Percentiles rank a stretch among this genome's conserved stretches.
Evolutionary conservation across 2,888 invertebrate species (phyloP).

Genomic region (Mechanitis mazaeus): DNA sequence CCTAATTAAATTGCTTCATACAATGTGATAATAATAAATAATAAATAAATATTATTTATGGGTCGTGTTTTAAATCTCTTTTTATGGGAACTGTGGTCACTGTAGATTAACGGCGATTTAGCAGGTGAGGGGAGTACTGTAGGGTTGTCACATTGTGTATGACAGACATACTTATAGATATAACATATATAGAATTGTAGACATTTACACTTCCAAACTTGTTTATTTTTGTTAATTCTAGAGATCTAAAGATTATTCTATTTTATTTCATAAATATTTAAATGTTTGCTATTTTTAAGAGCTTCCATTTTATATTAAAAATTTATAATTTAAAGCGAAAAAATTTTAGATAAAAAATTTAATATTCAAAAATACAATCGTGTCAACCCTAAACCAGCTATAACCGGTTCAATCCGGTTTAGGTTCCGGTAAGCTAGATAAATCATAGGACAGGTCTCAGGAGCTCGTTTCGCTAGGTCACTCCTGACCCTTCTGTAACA

Average conservation of each 20-base stretch:
- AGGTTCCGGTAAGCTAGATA: slow-evolving; percentile 32
- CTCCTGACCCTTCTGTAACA: slow-evolving; percentile 22
- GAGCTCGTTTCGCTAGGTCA: slow-evolving; percentile 44
- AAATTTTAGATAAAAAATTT: no score
- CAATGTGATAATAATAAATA: slow-evolving; percentile 38
- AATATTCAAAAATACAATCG: background rate
- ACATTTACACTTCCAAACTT: no score
- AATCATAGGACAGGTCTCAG: slow-evolving; percentile 39
- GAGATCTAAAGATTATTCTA: no score
- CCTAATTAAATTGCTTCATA: slow-evolving; percentile 43
- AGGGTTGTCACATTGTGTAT: slow-evolving; percentile 29
- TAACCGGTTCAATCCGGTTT: slow-evolving; percentile 24
- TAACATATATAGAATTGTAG: no score
- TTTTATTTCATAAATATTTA: no score
- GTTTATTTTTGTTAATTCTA: no score
- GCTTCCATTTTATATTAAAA: no score
- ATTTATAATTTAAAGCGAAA: no score
- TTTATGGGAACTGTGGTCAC: slow-evolving; percentile 74
- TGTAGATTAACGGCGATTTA: slow-evolving; percentile 57
- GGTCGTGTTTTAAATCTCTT: slow-evolving; percentile 59
- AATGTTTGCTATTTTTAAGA: no score
- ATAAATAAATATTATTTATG: slow-evolving; percentile 40
- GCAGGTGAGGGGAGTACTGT: slow-evolving; percentile 47
- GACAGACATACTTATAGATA: background rate
- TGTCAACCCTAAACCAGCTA: slow-evolving; percentile 2